Evolutionary conservation across 35 echinoderm and acorn worm species (phyloP), one percentile per base, ranked within the genome.

Genomic region (Lytechinus variegatus): DNA sequence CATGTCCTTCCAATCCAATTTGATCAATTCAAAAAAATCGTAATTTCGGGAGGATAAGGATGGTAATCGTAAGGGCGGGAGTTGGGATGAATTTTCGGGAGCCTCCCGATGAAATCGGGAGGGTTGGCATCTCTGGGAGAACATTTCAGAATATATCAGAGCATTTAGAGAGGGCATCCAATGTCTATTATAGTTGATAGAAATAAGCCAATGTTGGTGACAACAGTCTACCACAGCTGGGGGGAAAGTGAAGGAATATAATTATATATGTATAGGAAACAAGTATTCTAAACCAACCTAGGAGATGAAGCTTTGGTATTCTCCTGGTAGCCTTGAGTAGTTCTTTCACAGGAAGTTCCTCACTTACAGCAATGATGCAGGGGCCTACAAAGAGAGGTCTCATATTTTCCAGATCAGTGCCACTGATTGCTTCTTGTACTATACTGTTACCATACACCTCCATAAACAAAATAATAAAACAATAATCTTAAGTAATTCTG

Each of bases 251-350:
- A 60, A 12, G 57, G 2, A 60, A 10, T 60, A 12, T 10, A 12
- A 2, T 5, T 10, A 16, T 3, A 44, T 1, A 44, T 44, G 33
- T 44, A n/a, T n/a, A n/a, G n/a, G n/a, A 44, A 44, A 44, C 33
- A 44, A 44, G 33, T 2, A 44, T 44, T 2, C 33, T 44, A 44
- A 24, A 79, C 96, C 71, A 61, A 99, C 97, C 97, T 66, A 97
- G 91, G 56, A 99, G 91, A 94, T 96, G 95, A 53, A 97, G 92
- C 86, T 95, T 97, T 52, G 95, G 89, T 10, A 95, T 11, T 87
- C 94, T 95, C 56, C 89, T 97, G 0, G 97, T 95, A 12, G 94
- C 89, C 55, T 99, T 99, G 54, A 99, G 94, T n/a, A 99, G 86
- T 95, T 97, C 97, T 61, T 97, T 96, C 21, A 99, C 96, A 16